phyloP scores from a whole-genome alignment of 2,888 invertebrate species.

The Aporophyla nigra region DNA sequence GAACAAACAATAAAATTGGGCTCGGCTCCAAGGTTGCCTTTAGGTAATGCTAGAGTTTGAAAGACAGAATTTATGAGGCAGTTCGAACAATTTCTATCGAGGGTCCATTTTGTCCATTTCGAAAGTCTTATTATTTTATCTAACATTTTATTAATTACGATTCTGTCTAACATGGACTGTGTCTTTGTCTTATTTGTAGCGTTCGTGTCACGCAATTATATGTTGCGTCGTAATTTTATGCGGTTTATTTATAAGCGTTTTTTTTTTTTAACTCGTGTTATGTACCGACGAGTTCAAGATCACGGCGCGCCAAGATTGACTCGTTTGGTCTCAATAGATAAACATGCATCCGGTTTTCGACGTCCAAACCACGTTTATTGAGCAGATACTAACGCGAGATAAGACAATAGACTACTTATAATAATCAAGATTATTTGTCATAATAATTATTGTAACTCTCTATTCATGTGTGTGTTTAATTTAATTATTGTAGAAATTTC shows the following conservation, averaged over 20 bases:
- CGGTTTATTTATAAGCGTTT: conserved; percentile 31
- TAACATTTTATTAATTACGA: conserved; percentile 4
- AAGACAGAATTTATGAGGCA: not conserved
- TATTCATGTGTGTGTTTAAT: no score
- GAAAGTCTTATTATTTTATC: not conserved
- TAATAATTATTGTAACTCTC: not conserved
- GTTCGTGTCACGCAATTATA: conserved; percentile 15
- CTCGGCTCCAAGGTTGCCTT: conserved; percentile 16
- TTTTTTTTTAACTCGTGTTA: conserved; percentile 30
- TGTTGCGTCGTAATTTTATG: conserved; percentile 38
- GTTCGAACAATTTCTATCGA: not conserved
- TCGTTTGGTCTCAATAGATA: conserved; percentile 67
- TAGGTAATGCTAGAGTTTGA: not conserved
- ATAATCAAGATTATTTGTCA: conserved; percentile 15
- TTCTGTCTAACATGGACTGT: conserved; percentile 1
- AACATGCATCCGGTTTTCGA: conserved; percentile 76
- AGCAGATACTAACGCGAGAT: conserved; percentile 37
- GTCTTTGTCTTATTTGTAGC: conserved; percentile 16
- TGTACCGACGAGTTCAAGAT: conserved; percentile 72
- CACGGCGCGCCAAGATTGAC: conserved; percentile 68
- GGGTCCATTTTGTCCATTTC: not conserved
- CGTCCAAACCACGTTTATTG: conserved; percentile 28
- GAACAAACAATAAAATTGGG: conserved; percentile 38
- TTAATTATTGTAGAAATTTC: not conserved
- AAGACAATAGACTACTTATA: conserved; percentile 27